Base-by-base conservation (phyloP, 2,797 vertebrate species). In the Myripristis murdjan region DNA sequence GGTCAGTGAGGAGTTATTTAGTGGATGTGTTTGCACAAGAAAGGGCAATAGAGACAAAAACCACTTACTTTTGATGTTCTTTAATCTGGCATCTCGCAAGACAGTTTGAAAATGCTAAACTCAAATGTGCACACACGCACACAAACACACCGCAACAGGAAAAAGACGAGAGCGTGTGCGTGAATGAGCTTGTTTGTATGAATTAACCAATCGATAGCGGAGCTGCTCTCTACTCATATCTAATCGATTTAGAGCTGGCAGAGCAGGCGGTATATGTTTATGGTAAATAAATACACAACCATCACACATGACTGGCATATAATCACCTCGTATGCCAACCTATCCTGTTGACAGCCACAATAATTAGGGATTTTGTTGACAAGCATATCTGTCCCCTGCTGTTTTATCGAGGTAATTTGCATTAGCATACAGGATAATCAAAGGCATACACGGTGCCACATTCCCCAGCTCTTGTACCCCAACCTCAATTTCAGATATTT, bases 221-320 rank as follows among this genome's bases (percentile, higher is more conserved):
- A 55, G 28, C 18, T 12, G 2, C 69, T 41, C 44, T 56, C 23
- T 58, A 26, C 23, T 52, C 24, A 16, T 60, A 66, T 71, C 46
- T 4, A 82, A 77, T 75, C 51, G 51, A 43, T 81, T 70, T 47
- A 8, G 22, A 70, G 54, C 33, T 77, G 59, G 41, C 14, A 46
- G 20, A 54, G n/a, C 8, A 9, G 48, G 24, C 0, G 4, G 5
- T 22, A 14, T 9, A 58, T 53, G 54, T 70, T 73, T 67, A 54
- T 61, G 18, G 62, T 41, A 55, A 73, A 53, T 63, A 41, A 56
- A n/a, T n/a, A 77, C 20, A 80, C 35, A 58, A 59, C 46, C 20
- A 61, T n/a, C 53, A 46, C 6, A 51, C 48, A 60, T 73, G 81
- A 77, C 33, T 80, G 76, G 39, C 79, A 82, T 65, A 18, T 70